These are phyloP conservation scores for Corbicula japonica DNA, from an alignment of 2,888 invertebrate species.

Conservation along the genomic window DNA sequence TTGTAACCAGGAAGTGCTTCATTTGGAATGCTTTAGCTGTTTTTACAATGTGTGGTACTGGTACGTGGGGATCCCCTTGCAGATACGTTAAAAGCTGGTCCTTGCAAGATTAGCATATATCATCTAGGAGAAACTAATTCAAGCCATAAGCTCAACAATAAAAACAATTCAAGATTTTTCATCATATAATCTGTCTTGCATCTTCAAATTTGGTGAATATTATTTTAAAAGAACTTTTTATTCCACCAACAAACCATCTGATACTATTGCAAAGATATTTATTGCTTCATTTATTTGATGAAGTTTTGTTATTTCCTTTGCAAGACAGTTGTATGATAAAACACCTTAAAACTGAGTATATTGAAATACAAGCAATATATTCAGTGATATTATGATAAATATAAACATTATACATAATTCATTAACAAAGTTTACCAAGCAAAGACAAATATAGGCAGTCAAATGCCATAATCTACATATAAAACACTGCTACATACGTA, in stretches of 20 bases:
- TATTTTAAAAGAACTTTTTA: too few species aligned
- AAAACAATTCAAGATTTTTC: constrained; percentile 30
- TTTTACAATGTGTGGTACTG: constrained; percentile 45
- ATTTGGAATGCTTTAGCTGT: constrained; percentile 60
- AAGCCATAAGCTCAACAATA: constrained; percentile 65
- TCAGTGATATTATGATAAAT: constrained; percentile 57
- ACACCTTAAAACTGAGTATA: constrained; percentile 54
- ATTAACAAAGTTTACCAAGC: constrained; percentile 62
- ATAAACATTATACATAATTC: constrained; percentile 51
- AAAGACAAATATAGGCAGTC: constrained; percentile 55
- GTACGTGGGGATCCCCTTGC: constrained; percentile 52
- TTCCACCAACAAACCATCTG: too few species aligned
- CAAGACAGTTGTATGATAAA: too few species aligned
- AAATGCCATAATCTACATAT: constrained; percentile 51
- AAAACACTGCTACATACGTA: constrained; percentile 41
- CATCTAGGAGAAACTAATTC: constrained; percentile 65
- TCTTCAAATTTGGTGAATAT: too few species aligned
- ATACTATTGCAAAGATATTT: too few species aligned
- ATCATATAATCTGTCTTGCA: too few species aligned
- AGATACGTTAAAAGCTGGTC: constrained; percentile 60
- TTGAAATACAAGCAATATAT: constrained; percentile 60
- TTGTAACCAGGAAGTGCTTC: constrained; percentile 63
- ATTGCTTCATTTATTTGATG: too few species aligned
- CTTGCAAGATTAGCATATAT: constrained; percentile 61
- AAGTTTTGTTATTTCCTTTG: too few species aligned